Conservation (phyloP, 2,113 vertebrate species). For the Hyaena hyaena region DNA sequence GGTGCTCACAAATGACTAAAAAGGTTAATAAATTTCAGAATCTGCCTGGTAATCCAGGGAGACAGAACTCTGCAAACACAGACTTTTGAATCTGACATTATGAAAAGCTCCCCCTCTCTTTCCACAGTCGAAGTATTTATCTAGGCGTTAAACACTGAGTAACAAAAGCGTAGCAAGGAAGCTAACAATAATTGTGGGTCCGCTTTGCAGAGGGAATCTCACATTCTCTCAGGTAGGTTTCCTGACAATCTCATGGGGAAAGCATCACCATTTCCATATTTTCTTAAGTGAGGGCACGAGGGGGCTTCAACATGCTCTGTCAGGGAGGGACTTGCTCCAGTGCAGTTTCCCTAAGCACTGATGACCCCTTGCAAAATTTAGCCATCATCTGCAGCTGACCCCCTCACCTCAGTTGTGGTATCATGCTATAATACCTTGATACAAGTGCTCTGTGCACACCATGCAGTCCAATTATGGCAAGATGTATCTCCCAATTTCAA, state of each 20-base stretch:
- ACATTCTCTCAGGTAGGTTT: background rate
- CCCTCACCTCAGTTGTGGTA: background rate
- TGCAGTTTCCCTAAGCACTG: background rate
- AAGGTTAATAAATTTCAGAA: slow-evolving; percentile 79
- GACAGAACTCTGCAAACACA: slow-evolving; percentile 72
- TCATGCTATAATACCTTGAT: background rate
- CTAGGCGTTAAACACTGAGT: slow-evolving; percentile 48
- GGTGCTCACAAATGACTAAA: slow-evolving; percentile 66
- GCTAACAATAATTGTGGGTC: background rate
- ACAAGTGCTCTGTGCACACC: background rate
- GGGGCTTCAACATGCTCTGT: background rate
- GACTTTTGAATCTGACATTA: slow-evolving; percentile 72
- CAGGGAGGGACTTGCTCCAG: background rate
- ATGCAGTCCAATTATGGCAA: background rate
- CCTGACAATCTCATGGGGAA: background rate
- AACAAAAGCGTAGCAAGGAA: background rate
- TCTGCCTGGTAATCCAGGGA: slow-evolving; percentile 67
- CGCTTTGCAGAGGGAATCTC: background rate
- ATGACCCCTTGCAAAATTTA: background rate
- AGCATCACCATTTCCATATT: background rate
- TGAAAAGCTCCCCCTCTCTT: slow-evolving; percentile 57
- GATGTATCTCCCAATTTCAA: background rate
- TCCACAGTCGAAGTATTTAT: slow-evolving; percentile 57
- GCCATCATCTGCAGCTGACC: background rate
- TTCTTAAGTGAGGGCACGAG: background rate